phyloP scores from a whole-genome alignment of 2,888 invertebrate species.

The Macaria notata region DNA sequence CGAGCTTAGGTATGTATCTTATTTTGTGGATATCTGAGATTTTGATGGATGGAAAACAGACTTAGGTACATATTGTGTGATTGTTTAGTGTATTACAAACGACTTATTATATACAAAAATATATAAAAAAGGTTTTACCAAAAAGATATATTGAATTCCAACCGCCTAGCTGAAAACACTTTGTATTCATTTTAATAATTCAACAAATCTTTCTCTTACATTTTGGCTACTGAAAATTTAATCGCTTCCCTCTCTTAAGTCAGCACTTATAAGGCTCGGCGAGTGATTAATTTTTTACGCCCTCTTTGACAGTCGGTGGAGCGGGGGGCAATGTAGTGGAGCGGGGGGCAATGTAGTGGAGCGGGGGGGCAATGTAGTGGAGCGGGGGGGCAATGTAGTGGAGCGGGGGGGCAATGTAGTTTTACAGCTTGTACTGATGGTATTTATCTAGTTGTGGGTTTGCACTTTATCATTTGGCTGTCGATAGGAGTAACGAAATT shows the following conservation, averaged over 20 bases:
- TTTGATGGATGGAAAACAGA: too few relatives aligned
- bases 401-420: too few relatives aligned
- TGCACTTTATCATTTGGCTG: too few relatives aligned
- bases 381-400: constrained; percentile 12
- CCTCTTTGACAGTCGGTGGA: constrained; percentile 17
- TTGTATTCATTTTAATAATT: constrained; percentile 61
- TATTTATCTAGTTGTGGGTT: too few relatives aligned
- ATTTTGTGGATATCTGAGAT: too few relatives aligned
- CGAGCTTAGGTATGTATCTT: too few relatives aligned
- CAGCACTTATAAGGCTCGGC: constrained; percentile 47
- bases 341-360: constrained; percentile 11
- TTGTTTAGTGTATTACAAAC: too few relatives aligned
- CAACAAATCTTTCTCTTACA: constrained; percentile 67
- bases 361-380: constrained; percentile 12
- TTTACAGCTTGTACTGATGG: too few relatives aligned
- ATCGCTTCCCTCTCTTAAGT: constrained; percentile 54
- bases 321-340: constrained; percentile 16
- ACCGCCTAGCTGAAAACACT: constrained; percentile 27
- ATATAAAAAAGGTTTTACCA: too few relatives aligned
- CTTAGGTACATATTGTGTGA: too few relatives aligned
- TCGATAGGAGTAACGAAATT: too few relatives aligned
- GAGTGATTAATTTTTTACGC: constrained; percentile 44
- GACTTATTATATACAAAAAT: too few relatives aligned
- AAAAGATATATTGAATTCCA: neutral
- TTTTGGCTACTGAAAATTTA: constrained; percentile 71